Base-by-base conservation (phyloP, 30 jellyfish, hydroid and myxozoan species). In the Aurelia coerulea region DNA sequence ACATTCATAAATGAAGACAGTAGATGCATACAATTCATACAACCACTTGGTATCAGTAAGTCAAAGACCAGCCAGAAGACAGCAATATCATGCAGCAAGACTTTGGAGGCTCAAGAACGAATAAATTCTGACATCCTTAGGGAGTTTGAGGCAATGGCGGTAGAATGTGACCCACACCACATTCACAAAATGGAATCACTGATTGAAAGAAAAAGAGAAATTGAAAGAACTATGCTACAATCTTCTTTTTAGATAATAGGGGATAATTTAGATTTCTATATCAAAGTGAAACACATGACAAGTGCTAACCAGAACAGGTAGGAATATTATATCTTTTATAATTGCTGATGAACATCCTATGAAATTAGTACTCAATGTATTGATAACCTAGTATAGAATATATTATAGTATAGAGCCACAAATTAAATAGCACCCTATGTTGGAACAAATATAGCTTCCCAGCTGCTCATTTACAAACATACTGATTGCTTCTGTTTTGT, bases 231-330 rank as follows among this genome's bases (percentile, higher is more conserved):
- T 33, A 16, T 62, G 72, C n/a, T 62, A 37, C 37, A 33, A 62
- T 14, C 8, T 62, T 62, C 72, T 16, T 62, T 16, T 62, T 37
- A 62, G 29, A 62, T 62, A 6, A 62, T 62, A 62, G 7, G 72
- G 37, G 72, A 62, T 62, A 62, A 62, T 62, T 62, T 62, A 37
- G n/a, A n/a, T n/a, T n/a, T n/a, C n/a, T n/a, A n/a, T n/a, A n/a
- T n/a, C n/a, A n/a, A n/a, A n/a, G n/a, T 7, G 72, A 62, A 62
- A 37, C 72, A 62, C 17, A 62, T 62, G 72, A 62, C 72, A 62
- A 62, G 72, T 62, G 72, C 72, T 16, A 14, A 62, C 72, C 72
- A 62, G 29, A 62, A 62, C 17, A 62, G 72, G 72, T 62, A 62
- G n/a, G 72, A 62, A 62, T 54, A 11, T 54, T 54, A 54, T n/a